These are phyloP conservation scores for Gambusia holbrooki DNA, from an alignment of 2,113 vertebrate species.

Conservation along the genomic window DNA sequence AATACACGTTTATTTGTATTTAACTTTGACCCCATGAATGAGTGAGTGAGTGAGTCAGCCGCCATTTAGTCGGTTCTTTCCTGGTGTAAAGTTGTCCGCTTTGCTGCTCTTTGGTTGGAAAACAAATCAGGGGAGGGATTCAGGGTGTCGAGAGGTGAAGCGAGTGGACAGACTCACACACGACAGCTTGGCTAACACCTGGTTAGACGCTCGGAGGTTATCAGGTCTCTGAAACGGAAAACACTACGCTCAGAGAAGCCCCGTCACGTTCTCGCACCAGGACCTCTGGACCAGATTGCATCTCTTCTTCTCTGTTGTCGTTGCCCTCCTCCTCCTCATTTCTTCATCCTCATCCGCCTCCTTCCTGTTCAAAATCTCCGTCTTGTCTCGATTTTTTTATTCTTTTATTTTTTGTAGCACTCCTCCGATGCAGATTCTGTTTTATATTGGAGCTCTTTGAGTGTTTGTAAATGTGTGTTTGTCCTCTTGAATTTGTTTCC, in stretches of 20 bases:
- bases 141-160: neutral
- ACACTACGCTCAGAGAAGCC: constrained; percentile 8
- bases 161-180: neutral
- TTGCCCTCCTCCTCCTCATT: neutral
- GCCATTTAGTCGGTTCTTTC: constrained; percentile 4
- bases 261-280: neutral
- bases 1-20: constrained; percentile 79
- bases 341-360: neutral
- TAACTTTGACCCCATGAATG: constrained; percentile 44
- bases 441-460: constrained; percentile 70
- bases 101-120: constrained; percentile 8
- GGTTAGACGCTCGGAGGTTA: no score
- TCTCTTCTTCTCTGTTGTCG: neutral
- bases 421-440: constrained; percentile 2
- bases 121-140: neutral
- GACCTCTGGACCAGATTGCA: neutral
- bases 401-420: no score
- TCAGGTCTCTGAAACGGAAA: constrained; percentile 6
- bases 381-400: neutral
- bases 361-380: no score
- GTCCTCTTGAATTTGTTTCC: constrained; percentile 30
- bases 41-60: constrained; percentile 18
- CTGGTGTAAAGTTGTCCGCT: constrained; percentile 36
- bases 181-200: no score
- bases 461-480: constrained; percentile 9